Evolutionary conservation across 2,888 invertebrate species (phyloP), one percentile per base, ranked within the genome.

Genomic region (Gerris lacustris): DNA sequence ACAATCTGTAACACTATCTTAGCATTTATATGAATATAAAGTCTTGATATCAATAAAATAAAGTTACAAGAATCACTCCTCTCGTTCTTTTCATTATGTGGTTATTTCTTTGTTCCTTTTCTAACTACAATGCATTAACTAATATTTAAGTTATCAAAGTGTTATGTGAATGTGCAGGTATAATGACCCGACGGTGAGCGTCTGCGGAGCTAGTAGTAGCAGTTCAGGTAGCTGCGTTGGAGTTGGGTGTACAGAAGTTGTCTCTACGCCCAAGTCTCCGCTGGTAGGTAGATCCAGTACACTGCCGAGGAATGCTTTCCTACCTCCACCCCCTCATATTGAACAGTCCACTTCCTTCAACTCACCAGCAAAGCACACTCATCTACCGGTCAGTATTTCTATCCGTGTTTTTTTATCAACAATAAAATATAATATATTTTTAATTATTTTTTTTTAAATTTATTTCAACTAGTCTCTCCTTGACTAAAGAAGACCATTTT

Each of bases 231-330:
- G 55, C 15, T 55, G 55, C 55, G 15, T 55, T 55, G 55, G 55
- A 55, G 55, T 55, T 55, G 31, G 31, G 31, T 31, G 31, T 31
- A 31, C 31, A 31, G 15, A 11, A 11, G n/a, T 17, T 9, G 11
- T 64, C 73, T 71, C 71, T 80, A 79, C 74, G 71, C 76, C 76
- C 69, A 74, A 77, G 5, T 73, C 80, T 43, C 80, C 82, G 0
- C 80, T 80, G 73, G 80, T 82, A 44, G 79, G 80, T 63, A 80
- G 89, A 63, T 88, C 90, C 0, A 87, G 88, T 43, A 91, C 91
- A 1, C 79, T 90, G 68, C 90, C 91, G 0, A 84, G 90, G 72
- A 89, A 89, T 76, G 86, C 86, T 45, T 88, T 82, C 76, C 78
- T 82, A 74, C 81, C 80, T 45, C 67, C 44, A 9, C 44, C 62